Conservation (phyloP, 2,113 vertebrate species). For the Syngnathoides biaculeatus region DNA sequence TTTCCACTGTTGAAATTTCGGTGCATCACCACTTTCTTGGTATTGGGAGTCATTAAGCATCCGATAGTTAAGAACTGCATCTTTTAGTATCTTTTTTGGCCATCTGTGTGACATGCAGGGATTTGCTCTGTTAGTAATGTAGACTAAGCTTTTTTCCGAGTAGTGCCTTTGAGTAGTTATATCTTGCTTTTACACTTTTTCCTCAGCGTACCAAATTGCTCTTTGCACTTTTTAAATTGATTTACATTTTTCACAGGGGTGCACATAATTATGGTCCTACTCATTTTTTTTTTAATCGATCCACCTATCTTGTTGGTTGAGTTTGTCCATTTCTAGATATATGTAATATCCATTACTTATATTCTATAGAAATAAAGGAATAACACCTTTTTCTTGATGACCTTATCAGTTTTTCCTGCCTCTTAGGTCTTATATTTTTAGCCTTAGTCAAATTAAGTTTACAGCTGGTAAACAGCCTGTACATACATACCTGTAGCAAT, state of each 20-base stretch:
- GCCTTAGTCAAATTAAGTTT: no score
- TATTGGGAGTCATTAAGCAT: constrained; percentile 8
- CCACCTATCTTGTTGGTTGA: no score
- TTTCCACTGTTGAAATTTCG: no score
- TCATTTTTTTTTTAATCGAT: no score
- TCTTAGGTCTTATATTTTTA: no score
- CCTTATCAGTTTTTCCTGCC: no score
- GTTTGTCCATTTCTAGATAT: no score
- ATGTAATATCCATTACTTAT: no score
- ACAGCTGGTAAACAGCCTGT: no score
- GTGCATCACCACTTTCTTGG: background rate
- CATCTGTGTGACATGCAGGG: background rate
- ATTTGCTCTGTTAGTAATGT: constrained; percentile 15
- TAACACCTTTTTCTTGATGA: no score
- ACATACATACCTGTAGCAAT: no score
- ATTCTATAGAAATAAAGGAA: no score
- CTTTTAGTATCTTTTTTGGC: constrained; percentile 7
- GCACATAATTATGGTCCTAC: background rate
- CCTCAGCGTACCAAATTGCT: constrained; percentile 4
- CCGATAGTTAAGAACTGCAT: constrained; percentile 34
- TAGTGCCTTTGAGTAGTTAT: background rate
- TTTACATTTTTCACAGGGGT: background rate
- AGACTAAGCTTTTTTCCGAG: background rate
- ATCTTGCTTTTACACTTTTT: constrained; percentile 13
- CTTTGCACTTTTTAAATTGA: background rate